Percentiles rank a stretch among this genome's conserved stretches.
Conservation (phyloP, 2,797 vertebrate genomes). For the Poecile montanus region DNA sequence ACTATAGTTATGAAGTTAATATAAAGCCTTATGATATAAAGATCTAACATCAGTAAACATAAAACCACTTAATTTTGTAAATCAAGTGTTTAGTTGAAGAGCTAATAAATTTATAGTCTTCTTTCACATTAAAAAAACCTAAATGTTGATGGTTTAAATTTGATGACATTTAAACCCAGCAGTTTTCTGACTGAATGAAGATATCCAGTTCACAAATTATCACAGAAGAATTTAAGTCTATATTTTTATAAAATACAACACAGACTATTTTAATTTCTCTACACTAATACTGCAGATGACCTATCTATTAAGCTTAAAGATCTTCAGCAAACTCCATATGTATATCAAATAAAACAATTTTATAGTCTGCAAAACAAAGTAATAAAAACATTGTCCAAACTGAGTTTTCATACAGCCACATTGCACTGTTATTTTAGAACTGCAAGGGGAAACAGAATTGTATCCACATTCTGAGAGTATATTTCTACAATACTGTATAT, state of each 20-base stretch:
- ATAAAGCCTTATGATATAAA: not conserved
- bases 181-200: not conserved
- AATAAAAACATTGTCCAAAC: not conserved
- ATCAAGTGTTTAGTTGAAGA: not conserved
- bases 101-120: not conserved
- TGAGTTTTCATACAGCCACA: not conserved
- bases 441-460: slow-evolving; percentile 13
- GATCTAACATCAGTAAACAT: not conserved
- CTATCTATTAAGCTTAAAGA: not conserved
- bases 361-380: not conserved
- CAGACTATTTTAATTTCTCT: not conserved
- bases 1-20: not conserved
- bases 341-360: not conserved
- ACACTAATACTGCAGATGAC: not conserved
- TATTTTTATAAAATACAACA: not conserved
- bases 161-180: not conserved
- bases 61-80: not conserved
- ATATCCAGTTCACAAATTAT: not conserved
- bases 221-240: not conserved
- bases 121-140: not conserved
- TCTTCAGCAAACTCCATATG: not conserved
- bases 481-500: slow-evolving; percentile 60
- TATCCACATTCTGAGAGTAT: slow-evolving; percentile 21
- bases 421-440: not conserved
- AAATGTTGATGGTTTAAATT: not conserved